Evolutionary conservation across 2,797 vertebrate genomes (phyloP).

Genomic region (Gymnothorax reevesii): DNA sequence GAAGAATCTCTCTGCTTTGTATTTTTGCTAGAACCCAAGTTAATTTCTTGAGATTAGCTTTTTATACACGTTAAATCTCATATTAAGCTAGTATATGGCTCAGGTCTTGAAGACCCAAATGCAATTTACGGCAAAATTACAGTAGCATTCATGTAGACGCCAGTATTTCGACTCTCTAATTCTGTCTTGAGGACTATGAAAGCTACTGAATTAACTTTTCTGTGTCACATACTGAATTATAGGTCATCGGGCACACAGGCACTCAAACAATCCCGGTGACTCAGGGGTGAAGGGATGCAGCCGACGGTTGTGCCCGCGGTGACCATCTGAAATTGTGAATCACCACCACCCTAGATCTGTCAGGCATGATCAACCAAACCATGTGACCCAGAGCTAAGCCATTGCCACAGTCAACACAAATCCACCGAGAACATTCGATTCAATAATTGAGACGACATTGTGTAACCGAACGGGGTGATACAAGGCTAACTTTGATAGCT

Average conservation of each 20-base stretch:
- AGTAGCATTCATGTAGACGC: not conserved
- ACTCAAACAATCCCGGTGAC: not conserved
- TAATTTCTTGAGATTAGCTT: not conserved
- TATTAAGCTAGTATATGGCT: not conserved
- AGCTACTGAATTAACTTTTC: not conserved
- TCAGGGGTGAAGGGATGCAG: not conserved
- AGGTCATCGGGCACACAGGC: not conserved
- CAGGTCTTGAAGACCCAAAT: not conserved
- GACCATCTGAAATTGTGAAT: not conserved
- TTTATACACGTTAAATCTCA: not conserved
- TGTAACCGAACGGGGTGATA: not conserved
- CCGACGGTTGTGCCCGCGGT: not conserved
- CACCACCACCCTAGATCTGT: not conserved
- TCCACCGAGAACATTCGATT: not conserved
- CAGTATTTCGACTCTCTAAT: not conserved
- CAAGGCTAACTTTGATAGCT: not conserved
- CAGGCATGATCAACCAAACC: not conserved
- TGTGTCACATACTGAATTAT: not conserved
- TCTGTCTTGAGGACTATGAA: not conserved
- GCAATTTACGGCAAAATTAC: not conserved
- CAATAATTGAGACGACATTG: not conserved
- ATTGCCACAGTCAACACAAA: not conserved
- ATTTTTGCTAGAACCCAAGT: not conserved
- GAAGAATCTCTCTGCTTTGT: not conserved
- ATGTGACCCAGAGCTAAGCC: not conserved